A percentile compares a stretch with the other conserved stretches of the same genome.
phyloP scores from a whole-genome alignment of 1,140 invertebrate genomes.

The Copidosoma floridanum region DNA sequence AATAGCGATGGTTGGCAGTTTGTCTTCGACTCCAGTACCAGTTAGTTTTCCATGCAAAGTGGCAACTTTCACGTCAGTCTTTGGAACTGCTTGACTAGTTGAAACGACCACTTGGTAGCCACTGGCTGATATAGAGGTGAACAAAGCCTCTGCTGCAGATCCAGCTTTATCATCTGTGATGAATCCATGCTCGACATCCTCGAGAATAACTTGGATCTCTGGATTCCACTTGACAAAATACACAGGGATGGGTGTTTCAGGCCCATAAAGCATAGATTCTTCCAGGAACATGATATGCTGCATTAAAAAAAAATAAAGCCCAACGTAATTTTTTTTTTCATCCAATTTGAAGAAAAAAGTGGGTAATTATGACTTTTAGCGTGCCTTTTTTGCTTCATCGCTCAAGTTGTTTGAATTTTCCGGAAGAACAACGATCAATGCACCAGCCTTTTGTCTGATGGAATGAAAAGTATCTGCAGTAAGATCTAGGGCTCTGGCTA shows the following conservation, averaged over 20 bases:
- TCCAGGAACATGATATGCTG: slow-evolving; percentile 80
- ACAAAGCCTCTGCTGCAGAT: slow-evolving; percentile 74
- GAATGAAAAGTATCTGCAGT: slow-evolving; percentile 74
- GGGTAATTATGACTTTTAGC: no score
- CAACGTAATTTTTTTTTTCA: no score
- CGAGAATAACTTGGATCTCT: slow-evolving; percentile 72
- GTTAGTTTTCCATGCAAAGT: slow-evolving; percentile 84
- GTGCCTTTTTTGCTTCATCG: slow-evolving; percentile 73
- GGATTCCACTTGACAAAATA: slow-evolving; percentile 81
- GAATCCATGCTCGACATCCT: slow-evolving; percentile 67
- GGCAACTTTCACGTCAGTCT: slow-evolving; percentile 77
- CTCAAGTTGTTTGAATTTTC: slow-evolving; percentile 67
- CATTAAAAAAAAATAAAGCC: no score
- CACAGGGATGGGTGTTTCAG: slow-evolving; percentile 82
- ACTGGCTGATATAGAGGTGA: slow-evolving; percentile 86
- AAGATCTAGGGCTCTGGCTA: slow-evolving; percentile 76
- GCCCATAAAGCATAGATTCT: slow-evolving; percentile 70
- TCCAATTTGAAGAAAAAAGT: neutral
- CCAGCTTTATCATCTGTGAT: slow-evolving; percentile 59
- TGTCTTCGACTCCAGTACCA: slow-evolving; percentile 75
- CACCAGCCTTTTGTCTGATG: slow-evolving; percentile 79
- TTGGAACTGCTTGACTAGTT: slow-evolving; percentile 67
- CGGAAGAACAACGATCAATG: slow-evolving; percentile 80
- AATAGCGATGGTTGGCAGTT: slow-evolving; percentile 82
- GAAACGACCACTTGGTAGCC: slow-evolving; percentile 84